A percentile compares a stretch with the other conserved stretches of the same genome.
phyloP scores from a whole-genome alignment of 2,113 vertebrate species.

The Miniopterus natalensis region DNA sequence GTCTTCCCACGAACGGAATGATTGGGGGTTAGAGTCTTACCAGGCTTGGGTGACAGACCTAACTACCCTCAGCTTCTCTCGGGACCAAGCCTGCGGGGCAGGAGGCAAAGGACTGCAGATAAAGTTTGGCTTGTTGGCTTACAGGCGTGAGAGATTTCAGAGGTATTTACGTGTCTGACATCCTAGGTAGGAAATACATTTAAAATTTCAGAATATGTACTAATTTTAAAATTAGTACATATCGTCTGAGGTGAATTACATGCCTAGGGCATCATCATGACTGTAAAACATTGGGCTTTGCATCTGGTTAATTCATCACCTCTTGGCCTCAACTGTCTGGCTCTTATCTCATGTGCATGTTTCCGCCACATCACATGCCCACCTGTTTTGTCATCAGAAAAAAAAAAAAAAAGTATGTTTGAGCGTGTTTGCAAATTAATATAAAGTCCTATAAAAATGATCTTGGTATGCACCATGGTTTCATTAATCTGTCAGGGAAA shows the following conservation, averaged over 20 bases:
- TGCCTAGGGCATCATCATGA: neutral
- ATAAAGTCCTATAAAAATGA: neutral
- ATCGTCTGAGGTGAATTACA: neutral
- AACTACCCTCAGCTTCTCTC: neutral
- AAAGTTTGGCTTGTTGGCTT: neutral
- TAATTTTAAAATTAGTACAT: neutral
- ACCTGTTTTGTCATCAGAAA: neutral
- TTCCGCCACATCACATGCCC: too few species aligned
- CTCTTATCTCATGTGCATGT: fast-evolving
- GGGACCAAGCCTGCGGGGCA: neutral
- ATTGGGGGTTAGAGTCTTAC: neutral
- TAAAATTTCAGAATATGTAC: neutral
- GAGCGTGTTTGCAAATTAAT: neutral
- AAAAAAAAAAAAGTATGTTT: neutral
- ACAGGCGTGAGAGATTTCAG: neutral
- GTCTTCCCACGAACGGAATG: neutral
- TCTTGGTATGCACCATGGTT: neutral
- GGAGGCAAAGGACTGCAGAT: neutral
- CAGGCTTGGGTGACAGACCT: neutral
- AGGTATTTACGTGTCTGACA: neutral
- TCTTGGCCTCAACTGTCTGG: neutral
- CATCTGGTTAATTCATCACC: neutral
- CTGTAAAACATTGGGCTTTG: neutral
- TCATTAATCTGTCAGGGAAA: neutral
- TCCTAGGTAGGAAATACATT: neutral